Base-by-base conservation (phyloP, 2,113 vertebrate genomes). In the Trogon melanurus region DNA sequence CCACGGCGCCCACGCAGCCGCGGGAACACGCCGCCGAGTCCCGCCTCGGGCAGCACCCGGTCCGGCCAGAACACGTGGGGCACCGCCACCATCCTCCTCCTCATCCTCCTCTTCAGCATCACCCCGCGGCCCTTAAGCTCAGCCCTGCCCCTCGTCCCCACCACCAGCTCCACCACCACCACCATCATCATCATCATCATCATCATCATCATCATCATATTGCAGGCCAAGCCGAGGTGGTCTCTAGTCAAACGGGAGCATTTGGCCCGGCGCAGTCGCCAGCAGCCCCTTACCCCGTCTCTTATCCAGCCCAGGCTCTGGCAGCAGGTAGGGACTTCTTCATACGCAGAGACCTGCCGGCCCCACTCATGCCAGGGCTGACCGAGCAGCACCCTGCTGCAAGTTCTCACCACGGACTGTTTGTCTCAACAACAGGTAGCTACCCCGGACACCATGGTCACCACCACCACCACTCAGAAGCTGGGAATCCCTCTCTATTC, bases 351-450 rank as follows among this genome's bases (percentile, higher is more conserved):
- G 98, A 99, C 97, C 98, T 99, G 98, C 98, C 98, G 97, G 98
- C 97, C 97, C 98, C 98, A 98, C 97, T 98, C 97, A 98, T 98
- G 98, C 98, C 98, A 96, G 98, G 98, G 91, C 98, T 98, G 97
- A 98, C 97, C 85, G 98, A 98, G 96, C 98, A 98, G 97, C 97
- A 97, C 97, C 95, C 98, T 72, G 97, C 98, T 98, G 97, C 98
- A 98, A 94, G 97, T 98, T 99, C 99, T 99, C 99, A 99, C 97
- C 98, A 98, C 97, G 98, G 98, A 98, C 98, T 99, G 98, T 99
- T 99, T 99, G 98, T 99, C 98, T 99, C 99, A 97, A 99, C 99
- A 99, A 99, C 99, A 99, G 99, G 99, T 99, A 99, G 99, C 99
- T 99, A 98, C 97, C 98, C 99, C 62, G 99, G 99, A 99, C 99